Conservation (phyloP, 2,113 vertebrate genomes). For the Gambusia affinis region DNA sequence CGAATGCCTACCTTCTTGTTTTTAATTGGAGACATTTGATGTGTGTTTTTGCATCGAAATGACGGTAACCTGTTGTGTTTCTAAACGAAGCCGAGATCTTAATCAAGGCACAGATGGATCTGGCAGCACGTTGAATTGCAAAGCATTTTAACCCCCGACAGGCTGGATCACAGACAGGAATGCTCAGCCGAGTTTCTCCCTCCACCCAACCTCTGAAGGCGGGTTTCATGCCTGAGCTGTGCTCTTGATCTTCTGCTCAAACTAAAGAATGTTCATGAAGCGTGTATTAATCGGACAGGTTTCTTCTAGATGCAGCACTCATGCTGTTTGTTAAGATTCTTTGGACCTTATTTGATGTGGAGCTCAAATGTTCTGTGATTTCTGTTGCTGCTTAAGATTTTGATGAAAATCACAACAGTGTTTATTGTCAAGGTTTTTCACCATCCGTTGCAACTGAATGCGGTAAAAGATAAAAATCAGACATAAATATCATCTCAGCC, state of each 20-base stretch:
- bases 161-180: slow-evolving; percentile 29
- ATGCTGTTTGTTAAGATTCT: neutral
- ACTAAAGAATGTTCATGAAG: slow-evolving; percentile 3
- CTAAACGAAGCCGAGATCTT: slow-evolving; percentile 13
- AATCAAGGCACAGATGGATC: slow-evolving; percentile 23
- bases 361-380: neutral
- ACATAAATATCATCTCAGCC: too few species aligned
- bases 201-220: neutral
- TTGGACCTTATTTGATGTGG: neutral
- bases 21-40: neutral
- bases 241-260: neutral
- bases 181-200: neutral
- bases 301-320: neutral
- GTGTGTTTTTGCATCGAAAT: neutral
- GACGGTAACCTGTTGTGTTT: slow-evolving; percentile 22
- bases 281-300: neutral
- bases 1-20: neutral
- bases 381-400: neutral
- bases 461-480: too few species aligned
- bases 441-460: neutral
- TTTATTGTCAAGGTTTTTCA: neutral
- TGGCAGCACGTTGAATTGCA: slow-evolving; percentile 4
- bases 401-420: neutral
- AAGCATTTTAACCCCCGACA: slow-evolving; percentile 25
- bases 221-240: slow-evolving; percentile 13